phyloP scores from a whole-genome alignment of 2,797 vertebrate species.

The Rallus crepitans region DNA sequence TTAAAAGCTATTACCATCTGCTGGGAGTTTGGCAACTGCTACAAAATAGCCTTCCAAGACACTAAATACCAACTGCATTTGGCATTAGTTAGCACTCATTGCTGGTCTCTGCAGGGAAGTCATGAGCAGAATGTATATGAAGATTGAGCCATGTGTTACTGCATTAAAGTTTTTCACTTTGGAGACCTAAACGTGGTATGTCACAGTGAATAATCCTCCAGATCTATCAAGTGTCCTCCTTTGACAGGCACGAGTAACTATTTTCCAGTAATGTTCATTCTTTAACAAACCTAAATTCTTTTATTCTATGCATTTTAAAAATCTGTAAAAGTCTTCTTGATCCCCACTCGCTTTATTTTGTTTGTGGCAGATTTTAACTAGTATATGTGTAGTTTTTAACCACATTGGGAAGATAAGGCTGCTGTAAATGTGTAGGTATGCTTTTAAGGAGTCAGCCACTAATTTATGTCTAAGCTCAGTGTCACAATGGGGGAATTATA shows the following conservation, averaged over 20 bases:
- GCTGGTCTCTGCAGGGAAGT: background rate
- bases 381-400: background rate
- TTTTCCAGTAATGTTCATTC: background rate
- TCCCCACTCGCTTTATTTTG: fast-evolving
- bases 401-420: background rate
- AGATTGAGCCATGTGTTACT: background rate
- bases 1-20: background rate
- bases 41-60: background rate
- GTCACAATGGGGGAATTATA: background rate
- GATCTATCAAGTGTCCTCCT: background rate
- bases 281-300: background rate
- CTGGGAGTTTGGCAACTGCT: background rate
- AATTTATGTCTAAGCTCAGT: background rate
- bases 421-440: background rate
- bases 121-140: background rate
- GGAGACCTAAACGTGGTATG: background rate
- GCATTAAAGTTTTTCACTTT: background rate
- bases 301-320: background rate
- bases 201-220: background rate
- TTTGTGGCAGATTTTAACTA: background rate
- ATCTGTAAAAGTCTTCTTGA: background rate
- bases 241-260: background rate
- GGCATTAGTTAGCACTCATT: background rate
- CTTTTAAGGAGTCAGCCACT: background rate
- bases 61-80: background rate